phyloP scores from a whole-genome alignment of 2,113 vertebrate species.

The Sterrhoptilus dennistouni region DNA sequence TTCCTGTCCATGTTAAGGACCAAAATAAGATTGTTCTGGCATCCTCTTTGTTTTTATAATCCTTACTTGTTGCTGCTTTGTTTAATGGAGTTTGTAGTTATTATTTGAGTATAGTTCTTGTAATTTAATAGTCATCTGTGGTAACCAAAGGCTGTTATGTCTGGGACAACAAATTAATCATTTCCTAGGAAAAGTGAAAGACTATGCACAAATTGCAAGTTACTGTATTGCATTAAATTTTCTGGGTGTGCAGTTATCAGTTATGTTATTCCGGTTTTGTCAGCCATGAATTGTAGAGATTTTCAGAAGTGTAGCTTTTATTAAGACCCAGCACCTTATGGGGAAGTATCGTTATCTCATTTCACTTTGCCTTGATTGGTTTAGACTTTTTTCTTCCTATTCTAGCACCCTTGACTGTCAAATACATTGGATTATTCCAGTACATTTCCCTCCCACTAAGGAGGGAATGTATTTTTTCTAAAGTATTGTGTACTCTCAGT shows the following conservation, averaged over 20 bases:
- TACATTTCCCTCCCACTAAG: not conserved
- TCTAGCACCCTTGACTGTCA: not conserved
- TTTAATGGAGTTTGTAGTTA: not conserved
- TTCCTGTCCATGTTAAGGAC: conserved; percentile 19
- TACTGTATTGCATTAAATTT: not conserved
- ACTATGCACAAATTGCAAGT: not conserved
- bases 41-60: not conserved
- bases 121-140: not conserved
- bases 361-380: not conserved
- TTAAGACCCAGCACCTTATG: not conserved
- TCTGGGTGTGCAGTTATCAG: not conserved
- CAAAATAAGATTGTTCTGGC: conserved; percentile 22
- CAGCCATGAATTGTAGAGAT: not conserved
- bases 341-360: not conserved
- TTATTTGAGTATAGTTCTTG: not conserved
- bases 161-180: not conserved
- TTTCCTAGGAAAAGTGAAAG: not conserved
- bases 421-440: not conserved
- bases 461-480: not conserved
- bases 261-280: not conserved
- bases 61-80: not conserved
- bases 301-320: not conserved
- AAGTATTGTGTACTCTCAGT: not conserved
- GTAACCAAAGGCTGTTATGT: not conserved
- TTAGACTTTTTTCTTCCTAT: not conserved